phyloP scores from a whole-genome alignment of 2,888 invertebrate genomes.

The Biston betularia region DNA sequence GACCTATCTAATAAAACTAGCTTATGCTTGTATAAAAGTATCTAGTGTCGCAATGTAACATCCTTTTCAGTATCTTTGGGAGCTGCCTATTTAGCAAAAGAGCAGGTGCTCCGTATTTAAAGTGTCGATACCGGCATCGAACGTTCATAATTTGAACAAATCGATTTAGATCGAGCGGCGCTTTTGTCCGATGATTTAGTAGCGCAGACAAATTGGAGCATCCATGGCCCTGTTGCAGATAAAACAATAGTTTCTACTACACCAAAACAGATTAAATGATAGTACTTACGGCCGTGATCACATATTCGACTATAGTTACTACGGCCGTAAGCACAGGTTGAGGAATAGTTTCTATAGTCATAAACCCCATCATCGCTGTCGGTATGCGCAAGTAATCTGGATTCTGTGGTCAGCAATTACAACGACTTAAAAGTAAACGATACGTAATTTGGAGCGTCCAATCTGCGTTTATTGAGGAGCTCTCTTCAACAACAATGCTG shows the following conservation, averaged over 20 bases:
- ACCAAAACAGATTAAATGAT: not conserved
- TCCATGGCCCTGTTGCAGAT: constrained; percentile 51
- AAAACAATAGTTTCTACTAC: not conserved
- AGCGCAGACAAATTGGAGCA: constrained; percentile 78
- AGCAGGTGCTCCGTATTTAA: constrained; percentile 70
- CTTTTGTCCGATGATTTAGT: constrained; percentile 84
- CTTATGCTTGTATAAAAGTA: too few relatives aligned
- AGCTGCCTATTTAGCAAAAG: constrained; percentile 50
- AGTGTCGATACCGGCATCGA: constrained; percentile 55
- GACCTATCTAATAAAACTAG: too few relatives aligned
- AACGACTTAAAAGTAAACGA: constrained; percentile 77
- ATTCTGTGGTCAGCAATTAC: constrained; percentile 77
- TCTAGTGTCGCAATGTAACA: too few relatives aligned
- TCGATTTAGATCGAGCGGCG: constrained; percentile 83
- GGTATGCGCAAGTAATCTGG: constrained; percentile 62
- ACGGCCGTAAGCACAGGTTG: constrained; percentile 47
- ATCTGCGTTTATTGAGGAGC: constrained; percentile 59
- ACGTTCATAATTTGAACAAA: constrained; percentile 80
- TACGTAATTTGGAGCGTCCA: constrained; percentile 73
- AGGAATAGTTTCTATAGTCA: constrained; percentile 42
- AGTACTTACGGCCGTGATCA: constrained; percentile 48
- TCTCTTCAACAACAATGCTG: constrained; percentile 35
- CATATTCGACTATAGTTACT: constrained; percentile 44
- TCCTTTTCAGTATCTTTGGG: not conserved
- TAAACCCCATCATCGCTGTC: constrained; percentile 22